These are phyloP conservation scores for Cecidostiba fungosa DNA, from an alignment of 2,888 invertebrate species.

Conservation along the genomic window DNA sequence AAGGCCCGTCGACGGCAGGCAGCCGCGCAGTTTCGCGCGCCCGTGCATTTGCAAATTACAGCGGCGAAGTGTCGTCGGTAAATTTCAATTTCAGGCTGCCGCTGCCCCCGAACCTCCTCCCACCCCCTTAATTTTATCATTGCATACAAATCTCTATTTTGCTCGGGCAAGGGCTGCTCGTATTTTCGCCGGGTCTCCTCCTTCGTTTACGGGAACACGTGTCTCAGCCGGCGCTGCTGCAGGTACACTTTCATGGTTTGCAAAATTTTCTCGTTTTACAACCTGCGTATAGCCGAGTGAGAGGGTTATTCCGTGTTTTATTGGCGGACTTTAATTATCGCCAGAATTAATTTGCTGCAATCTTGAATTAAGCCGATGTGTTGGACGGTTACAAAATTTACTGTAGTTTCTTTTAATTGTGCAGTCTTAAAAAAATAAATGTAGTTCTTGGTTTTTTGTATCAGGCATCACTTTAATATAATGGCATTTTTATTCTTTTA, in stretches of 20 bases:
- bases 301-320: not conserved
- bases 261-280: conserved; percentile 50
- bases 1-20: conserved; percentile 17
- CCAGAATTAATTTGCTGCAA: conserved; percentile 19
- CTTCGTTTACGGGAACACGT: conserved; percentile 55
- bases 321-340: conserved; percentile 34
- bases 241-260: conserved; percentile 47
- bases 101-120: not conserved
- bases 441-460: too few species aligned
- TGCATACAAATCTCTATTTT: conserved; percentile 68
- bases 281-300: conserved; percentile 8
- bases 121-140: conserved; percentile 66
- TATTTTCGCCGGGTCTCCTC: conserved; percentile 50
- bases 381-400: not conserved
- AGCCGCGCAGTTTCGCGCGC: conserved; percentile 3
- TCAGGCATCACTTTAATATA: too few species aligned
- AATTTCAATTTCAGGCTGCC: conserved; percentile 64
- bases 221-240: conserved; percentile 33
- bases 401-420: not conserved
- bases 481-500: too few species aligned
- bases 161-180: conserved; percentile 46
- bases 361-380: not conserved
- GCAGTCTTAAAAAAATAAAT: too few species aligned
- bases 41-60: conserved; percentile 64
- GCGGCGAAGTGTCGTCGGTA: conserved; percentile 62